phyloP scores from a whole-genome alignment of 2,113 vertebrate genomes.

The Lichenostomus cassidix region DNA sequence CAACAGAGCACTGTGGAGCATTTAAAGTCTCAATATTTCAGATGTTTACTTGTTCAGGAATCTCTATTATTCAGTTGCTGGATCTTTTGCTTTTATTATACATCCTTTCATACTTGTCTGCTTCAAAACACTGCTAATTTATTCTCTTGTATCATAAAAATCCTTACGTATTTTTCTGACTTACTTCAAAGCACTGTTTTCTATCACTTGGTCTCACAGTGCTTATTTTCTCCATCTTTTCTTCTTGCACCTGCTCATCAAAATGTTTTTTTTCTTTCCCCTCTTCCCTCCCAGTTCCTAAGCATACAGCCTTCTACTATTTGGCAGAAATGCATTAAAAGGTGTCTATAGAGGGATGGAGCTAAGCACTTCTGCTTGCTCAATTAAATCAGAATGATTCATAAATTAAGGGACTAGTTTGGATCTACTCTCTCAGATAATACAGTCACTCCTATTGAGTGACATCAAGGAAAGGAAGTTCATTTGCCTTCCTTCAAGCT shows the following conservation, averaged over 20 bases:
- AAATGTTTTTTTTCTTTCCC: background rate
- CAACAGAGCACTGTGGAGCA: background rate
- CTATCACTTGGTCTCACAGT: slow-evolving; percentile 4
- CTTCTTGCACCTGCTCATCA: slow-evolving; percentile 33
- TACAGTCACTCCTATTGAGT: background rate
- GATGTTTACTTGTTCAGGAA: background rate
- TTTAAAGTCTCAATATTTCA: background rate
- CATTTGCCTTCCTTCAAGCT: background rate
- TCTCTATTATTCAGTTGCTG: background rate
- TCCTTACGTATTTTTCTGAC: slow-evolving; percentile 5
- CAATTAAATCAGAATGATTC: slow-evolving; percentile 3
- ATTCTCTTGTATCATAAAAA: slow-evolving; percentile 31
- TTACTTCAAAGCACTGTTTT: slow-evolving; percentile 35
- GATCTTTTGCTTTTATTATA: background rate
- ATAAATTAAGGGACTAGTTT: background rate
- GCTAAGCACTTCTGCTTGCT: background rate
- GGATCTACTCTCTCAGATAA: background rate
- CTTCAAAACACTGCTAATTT: slow-evolving; percentile 46
- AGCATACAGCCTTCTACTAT: background rate
- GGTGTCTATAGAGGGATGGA: background rate
- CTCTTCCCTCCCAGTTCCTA: background rate
- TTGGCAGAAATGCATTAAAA: background rate
- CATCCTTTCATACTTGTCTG: slow-evolving; percentile 10
- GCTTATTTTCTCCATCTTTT: slow-evolving; percentile 30
- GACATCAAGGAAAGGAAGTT: background rate